A percentile compares a stretch with the other conserved stretches of the same genome.
Evolutionary conservation across 2,113 vertebrate species (phyloP).

Genomic region (Pseudonaja textilis): DNA sequence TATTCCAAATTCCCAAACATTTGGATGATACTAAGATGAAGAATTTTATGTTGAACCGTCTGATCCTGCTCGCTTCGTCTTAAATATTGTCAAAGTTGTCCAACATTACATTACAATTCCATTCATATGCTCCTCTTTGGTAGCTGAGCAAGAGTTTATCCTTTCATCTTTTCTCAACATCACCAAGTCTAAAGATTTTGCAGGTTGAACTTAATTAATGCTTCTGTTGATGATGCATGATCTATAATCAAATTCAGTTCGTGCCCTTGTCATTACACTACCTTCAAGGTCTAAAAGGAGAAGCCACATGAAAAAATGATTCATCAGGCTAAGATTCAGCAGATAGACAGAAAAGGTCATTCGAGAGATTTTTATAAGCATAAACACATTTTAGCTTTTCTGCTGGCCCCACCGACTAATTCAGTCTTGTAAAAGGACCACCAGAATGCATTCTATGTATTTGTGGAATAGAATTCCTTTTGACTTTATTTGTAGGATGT

Average conservation of each 20-base stretch:
- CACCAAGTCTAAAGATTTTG: not conserved
- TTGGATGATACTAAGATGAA: not conserved
- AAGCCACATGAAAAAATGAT: constrained; percentile 9
- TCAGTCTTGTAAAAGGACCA: not conserved
- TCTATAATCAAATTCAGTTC: constrained; percentile 16
- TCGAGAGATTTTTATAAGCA: constrained; percentile 16
- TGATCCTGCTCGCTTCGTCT: not conserved
- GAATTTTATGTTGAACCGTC: not conserved
- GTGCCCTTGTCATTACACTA: constrained; percentile 12
- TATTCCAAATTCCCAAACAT: not conserved
- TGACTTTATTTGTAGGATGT: not conserved
- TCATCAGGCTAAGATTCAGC: constrained; percentile 20
- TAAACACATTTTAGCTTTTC: constrained; percentile 19
- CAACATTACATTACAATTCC: not conserved
- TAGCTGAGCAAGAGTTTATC: not conserved
- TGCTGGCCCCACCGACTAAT: constrained; percentile 6
- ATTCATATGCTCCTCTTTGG: not conserved
- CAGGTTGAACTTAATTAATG: not conserved
- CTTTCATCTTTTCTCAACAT: not conserved
- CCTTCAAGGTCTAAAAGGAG: constrained; percentile 33
- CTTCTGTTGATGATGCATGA: constrained; percentile 24
- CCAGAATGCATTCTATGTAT: not conserved
- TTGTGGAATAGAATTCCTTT: not conserved
- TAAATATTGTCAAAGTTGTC: not conserved
- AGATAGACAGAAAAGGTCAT: constrained; percentile 28